A percentile compares a stretch with the other conserved stretches of the same genome.
Evolutionary conservation across 2,797 vertebrate genomes (phyloP).

Genomic region (Delichon dasypus): DNA sequence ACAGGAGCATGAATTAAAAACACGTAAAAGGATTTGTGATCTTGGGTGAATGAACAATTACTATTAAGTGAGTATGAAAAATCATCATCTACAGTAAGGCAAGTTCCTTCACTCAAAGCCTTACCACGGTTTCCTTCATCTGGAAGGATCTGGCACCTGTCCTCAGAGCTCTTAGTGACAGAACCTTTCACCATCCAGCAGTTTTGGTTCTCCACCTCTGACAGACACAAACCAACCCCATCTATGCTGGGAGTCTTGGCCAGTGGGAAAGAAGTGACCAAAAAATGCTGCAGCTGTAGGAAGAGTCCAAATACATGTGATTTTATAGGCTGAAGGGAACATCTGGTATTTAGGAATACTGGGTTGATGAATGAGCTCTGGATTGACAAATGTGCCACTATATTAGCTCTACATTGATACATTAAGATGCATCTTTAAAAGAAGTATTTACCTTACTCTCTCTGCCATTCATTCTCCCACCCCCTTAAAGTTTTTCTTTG

Average conservation of each 20-base stretch:
- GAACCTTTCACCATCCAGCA: not conserved
- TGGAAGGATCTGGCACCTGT: not conserved
- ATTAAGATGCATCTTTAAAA: not conserved
- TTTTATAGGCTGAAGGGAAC: not conserved
- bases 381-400: not conserved
- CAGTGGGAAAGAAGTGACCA: not conserved
- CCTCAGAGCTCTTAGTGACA: not conserved
- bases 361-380: not conserved
- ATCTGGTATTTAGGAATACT: not conserved
- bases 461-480: not conserved
- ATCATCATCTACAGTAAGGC: not conserved
- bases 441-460: not conserved
- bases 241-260: not conserved
- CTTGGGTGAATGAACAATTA: not conserved
- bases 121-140: not conserved
- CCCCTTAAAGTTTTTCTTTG: not conserved
- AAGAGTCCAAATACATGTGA: no score
- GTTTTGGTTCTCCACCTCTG: not conserved
- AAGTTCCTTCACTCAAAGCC: not conserved
- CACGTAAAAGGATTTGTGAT: fast-evolving
- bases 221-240: not conserved
- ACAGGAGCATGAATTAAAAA: not conserved
- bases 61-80: not conserved
- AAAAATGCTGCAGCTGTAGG: not conserved
- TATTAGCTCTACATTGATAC: not conserved